Base-by-base conservation (phyloP, 2,797 vertebrate genomes). In the Rhabdophis nuchalis region DNA sequence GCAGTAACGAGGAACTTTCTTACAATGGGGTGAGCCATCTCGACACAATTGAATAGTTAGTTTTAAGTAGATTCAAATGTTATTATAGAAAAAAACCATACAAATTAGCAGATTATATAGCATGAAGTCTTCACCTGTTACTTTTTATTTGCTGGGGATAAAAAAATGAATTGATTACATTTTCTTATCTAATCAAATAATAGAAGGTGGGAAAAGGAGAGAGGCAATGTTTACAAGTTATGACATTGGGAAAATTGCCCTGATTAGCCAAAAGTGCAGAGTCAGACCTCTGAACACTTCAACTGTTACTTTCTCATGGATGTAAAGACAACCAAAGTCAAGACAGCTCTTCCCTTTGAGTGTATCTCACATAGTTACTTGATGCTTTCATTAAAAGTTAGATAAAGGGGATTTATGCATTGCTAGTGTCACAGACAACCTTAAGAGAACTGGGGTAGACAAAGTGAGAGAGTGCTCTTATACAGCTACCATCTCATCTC, bases 221-320 rank as follows among this genome's bases (percentile, higher is more conserved):
- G 53, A 46, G 25, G 27, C 14, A 56, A 90, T 82, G 18, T 41
- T 56, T 50, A 11, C 41, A 90, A 82, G 89, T 29, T 27, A 82
- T 90, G 14, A 27, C 32, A 56, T 57, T n/a, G n/a, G 94, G 94
- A 95, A 97, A 97, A 97, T 97, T 95, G 95, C 92, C 96, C 96
- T 96, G 95, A 96, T 96, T 96, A 97, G 93, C 94, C 92, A 94
- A 96, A 97, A 97, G 90, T 95, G 96, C 95, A 95, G 94, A 96
- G 95, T 96, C 96, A 96, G 95, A 94, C 94, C 93, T 94, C 95
- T 93, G 95, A 96, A 95, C 94, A 95, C 93, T 91, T 89, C 92
- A 56, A 72, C 89, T 92, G 36, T 89, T 89, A 93, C 92, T 94
- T 96, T 53, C 82, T 95, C 53, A 20, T 88, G 68, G 94, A 95